phyloP scores from a whole-genome alignment of 1,140 invertebrate genomes.

The Zaprionus africanus region DNA sequence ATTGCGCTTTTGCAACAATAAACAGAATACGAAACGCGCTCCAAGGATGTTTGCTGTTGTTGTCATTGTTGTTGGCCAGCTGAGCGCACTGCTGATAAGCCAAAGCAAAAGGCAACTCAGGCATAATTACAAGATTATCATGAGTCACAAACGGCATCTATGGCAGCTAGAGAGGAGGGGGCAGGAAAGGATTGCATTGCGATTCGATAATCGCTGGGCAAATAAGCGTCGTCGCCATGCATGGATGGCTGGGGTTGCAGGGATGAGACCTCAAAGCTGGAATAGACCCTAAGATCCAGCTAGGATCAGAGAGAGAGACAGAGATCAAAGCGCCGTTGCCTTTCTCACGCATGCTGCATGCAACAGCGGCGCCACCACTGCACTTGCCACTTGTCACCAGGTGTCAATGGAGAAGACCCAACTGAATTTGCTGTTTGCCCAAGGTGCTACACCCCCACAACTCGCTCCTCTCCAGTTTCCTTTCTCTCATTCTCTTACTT shows the following conservation, averaged over 20 bases:
- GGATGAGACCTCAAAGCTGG: no score
- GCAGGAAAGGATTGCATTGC: neutral
- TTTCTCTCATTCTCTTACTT: neutral
- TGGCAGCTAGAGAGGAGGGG: neutral
- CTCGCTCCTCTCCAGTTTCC: neutral
- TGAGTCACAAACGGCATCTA: conserved; percentile 1
- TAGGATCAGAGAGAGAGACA: conserved; percentile 40
- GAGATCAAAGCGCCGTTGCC: conserved; percentile 30
- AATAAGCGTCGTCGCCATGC: conserved; percentile 1
- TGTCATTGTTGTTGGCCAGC: conserved; percentile 16
- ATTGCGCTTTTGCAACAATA: conserved; percentile 75
- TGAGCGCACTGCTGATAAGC: conserved; percentile 49
- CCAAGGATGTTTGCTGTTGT: conserved; percentile 65
- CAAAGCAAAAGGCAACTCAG: conserved; percentile 7
- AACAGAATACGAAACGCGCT: conserved; percentile 32
- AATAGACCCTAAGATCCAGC: neutral
- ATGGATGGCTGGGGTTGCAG: neutral
- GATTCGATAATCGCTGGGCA: conserved; percentile 27
- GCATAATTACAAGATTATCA: conserved; percentile 28
- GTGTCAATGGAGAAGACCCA: neutral
- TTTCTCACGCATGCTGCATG: conserved; percentile 60
- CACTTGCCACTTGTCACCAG: conserved; percentile 7
- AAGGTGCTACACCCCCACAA: neutral
- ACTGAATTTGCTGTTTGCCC: neutral
- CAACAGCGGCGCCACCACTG: neutral